Base-by-base conservation (phyloP, 2,113 vertebrate genomes). In the Phylloscopus trochilus region DNA sequence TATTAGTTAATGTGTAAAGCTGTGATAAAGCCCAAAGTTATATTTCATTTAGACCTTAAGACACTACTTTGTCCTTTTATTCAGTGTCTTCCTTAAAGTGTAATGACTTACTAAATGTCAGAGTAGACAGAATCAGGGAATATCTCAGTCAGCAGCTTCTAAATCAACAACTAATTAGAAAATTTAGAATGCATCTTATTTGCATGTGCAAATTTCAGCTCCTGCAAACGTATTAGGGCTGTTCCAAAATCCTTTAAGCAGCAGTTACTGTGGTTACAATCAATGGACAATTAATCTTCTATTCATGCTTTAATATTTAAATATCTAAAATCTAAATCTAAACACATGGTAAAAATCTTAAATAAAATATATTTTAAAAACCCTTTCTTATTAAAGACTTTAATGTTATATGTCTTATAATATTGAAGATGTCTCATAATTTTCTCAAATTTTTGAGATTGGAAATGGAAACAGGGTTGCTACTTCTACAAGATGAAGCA, bases 141-240 rank as follows among this genome's bases (percentile, higher is more conserved):
- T 92, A 94, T 85, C 60, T 96, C 87, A 55, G 80, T 88, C 64
- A 93, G 83, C 59, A 93, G 41, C 70, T 80, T 63, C 63, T 76
- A 78, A 90, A 95, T 79, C 81, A 95, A 80, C 88, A 92, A 73
- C 24, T 92, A 87, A 93, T 86, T 91, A 94, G 95, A 83, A 55
- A 77, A 96, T 92, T 92, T 93, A 93, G 49, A 90, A 83, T 70
- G 18, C 41, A 83, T 59, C 81, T 95, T 72, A 97, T 97, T 97
- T 97, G 94, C 96, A 97, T 97, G 93, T 95, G 75, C 31, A 97
- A 79, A 98, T 97, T 96, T 96, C 95, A 95, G 72, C 92, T 96
- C 89, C 70, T 96, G 93, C 82, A 97, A 41, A 47, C 3, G 3
- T 94, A 88, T 64, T 95, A 56, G 26, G 95, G 80, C 55, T 96